Evolutionary conservation across 2,797 vertebrate species (phyloP).

Genomic region (Heliangelus exortis): DNA sequence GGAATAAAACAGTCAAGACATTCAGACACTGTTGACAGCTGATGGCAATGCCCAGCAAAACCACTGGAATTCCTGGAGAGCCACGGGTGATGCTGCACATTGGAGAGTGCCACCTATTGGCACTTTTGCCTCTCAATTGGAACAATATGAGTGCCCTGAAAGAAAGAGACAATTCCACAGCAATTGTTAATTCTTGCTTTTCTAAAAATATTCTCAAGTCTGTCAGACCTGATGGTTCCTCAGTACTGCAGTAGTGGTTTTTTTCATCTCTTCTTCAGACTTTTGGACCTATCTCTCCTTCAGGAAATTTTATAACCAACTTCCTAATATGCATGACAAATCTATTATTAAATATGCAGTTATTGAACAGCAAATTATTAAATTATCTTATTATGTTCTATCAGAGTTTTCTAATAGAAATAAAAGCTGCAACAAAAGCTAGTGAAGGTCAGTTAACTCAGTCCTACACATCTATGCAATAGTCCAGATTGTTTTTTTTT

Average conservation of each 20-base stretch:
- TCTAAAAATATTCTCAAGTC: neutral
- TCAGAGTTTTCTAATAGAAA: constrained; percentile 40
- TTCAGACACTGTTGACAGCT: neutral
- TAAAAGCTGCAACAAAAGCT: constrained; percentile 9
- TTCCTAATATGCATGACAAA: constrained; percentile 8
- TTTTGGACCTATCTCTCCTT: constrained; percentile 23
- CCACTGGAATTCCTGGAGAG: fast-evolving
- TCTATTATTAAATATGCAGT: constrained; percentile 38
- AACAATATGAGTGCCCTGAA: neutral
- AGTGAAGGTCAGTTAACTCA: neutral
- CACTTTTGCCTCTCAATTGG: neutral
- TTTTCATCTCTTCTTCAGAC: neutral
- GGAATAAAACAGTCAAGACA: neutral
- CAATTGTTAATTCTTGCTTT: neutral
- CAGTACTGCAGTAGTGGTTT: neutral
- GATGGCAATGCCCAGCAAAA: neutral
- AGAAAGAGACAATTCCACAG: neutral
- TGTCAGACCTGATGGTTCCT: neutral
- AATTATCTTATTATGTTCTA: constrained; percentile 5
- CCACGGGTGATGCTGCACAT: fast-evolving
- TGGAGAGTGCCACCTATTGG: neutral
- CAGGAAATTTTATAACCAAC: constrained; percentile 33
- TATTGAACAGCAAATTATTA: constrained; percentile 39
- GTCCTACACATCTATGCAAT: neutral
- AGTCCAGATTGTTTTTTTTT: neutral